Conservation (phyloP, 2,113 vertebrate species). For the Protobothrops flavoviridis region DNA sequence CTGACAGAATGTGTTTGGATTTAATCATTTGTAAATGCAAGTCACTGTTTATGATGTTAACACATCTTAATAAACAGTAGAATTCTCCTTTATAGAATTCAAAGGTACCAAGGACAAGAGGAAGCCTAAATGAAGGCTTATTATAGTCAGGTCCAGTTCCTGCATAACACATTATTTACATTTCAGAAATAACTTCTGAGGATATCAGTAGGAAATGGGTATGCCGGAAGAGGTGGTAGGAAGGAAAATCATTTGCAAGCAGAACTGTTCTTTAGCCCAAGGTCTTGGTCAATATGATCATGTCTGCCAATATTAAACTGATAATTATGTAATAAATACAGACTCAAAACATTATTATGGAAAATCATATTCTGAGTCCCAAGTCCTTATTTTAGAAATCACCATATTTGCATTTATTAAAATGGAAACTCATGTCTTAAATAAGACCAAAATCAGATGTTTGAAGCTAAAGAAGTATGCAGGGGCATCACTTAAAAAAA, state of each 20-base stretch:
- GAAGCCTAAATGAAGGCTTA: neutral
- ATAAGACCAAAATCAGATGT: neutral
- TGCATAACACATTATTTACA: neutral
- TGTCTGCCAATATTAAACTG: neutral
- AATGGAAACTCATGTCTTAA: neutral
- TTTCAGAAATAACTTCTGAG: neutral
- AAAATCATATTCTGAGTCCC: neutral
- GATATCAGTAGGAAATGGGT: neutral
- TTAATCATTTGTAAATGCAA: conserved; percentile 1
- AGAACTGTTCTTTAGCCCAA: neutral
- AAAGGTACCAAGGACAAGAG: neutral
- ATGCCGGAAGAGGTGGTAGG: neutral
- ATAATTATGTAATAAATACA: neutral
- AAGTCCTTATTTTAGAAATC: neutral
- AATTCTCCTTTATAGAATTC: neutral
- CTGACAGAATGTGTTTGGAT: neutral
- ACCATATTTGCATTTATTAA: neutral
- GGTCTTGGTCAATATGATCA: neutral
- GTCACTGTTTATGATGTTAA: neutral
- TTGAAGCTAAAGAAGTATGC: neutral
- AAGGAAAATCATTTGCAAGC: neutral
- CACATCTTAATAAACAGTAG: neutral
- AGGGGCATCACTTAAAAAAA: neutral
- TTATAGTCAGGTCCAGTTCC: neutral
- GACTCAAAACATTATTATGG: neutral